Base-by-base conservation (phyloP, 2,113 vertebrate species). In the Halichoerus grypus region DNA sequence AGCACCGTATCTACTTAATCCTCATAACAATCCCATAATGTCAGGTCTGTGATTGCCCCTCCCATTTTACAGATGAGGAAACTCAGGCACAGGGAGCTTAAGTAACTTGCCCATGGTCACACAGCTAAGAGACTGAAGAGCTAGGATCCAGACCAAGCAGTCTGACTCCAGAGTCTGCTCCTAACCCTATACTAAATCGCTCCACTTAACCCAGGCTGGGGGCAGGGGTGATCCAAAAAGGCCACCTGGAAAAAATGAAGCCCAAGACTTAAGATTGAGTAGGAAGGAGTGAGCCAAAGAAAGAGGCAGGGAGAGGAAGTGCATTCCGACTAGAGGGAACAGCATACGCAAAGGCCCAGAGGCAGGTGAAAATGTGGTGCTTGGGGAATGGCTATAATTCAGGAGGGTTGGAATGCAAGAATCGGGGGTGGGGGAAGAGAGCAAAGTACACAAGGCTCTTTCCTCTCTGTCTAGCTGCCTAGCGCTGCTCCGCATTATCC, bases 61-160 rank as follows among this genome's bases (percentile, higher is more conserved):
- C 79, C 76, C 57, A 71, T 61, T 94, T 97, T 69, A 36, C 69
- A 95, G 69, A 91, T 96, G 74, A 53, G 46, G 22, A 92, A 88
- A 92, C 33, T 49, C 49, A 95, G 92, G 19, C 9, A 61, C 21
- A 7, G 46, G 53, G 74, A 55, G 24, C 79, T 55, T 79, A 69
- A 97, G 53, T 51, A 26, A 80, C 53, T 95, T 94, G 46, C 53
- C 51, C 13, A 55, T 51, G 86, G 5, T 46, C 28, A 67, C 90
- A 94, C 10, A 71, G 55, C 63, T 86, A 83, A 65, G 74, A 91
- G 91, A 81, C 22, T 16, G 46, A 97, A 28, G 49, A 53, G 6
- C 19, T 36, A 31, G 36, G 55, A 77, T 53, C 46, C 3, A 18
- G 94, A 77, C 5, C 49, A 92, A 84, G 76, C 13, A 57, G 26